Base-by-base conservation (phyloP, 2,888 invertebrate genomes). In the Dimorphilus gyrociliatus region DNA sequence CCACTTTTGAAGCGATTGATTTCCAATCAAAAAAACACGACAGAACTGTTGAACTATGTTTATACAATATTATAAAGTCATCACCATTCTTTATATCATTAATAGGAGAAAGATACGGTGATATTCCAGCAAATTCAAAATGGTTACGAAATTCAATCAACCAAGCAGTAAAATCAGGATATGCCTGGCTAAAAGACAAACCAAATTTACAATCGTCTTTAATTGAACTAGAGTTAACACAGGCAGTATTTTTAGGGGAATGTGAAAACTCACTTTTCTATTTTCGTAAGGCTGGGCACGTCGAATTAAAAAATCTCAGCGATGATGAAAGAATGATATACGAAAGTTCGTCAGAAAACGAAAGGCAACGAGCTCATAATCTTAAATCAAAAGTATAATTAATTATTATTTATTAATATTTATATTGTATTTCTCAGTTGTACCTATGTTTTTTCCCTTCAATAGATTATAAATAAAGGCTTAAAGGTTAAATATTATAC, bases 31-130 rank as follows among this genome's bases (percentile, higher is more conserved):
- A 35, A 12, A 36, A 42, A 4, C 38, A 42, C n/a, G 47, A 48
- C 12, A 28, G 39, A n/a, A 38, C 45, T 15, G 38, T 56, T 26
- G 45, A 39, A 13, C 39, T 50, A 4, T 36, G 42, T 7, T 39
- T 59, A 12, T 50, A 56, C 29, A 46, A 42, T 21, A 45, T 56
- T 7, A 39, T 32, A 12, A 39, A 39, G 32, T 52, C 48, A 33
- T 40, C 48, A 3, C 59, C 58, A 8, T 59, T 49, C 39, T 53
- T 54, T 32, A 44, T 59, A 8, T 48, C 55, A 30, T 34, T 59
- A 16, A 36, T 59, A 4, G 58, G 59, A 4, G 55, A 57, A 30
- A 44, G 53, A 8, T 59, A 59, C 33, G 59, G 59, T 1, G 25
- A 34, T 3, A 36, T 44, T 8, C 31, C 40, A 1, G 43, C 41